Evolutionary conservation across 2,113 vertebrate genomes (phyloP).

Genomic region (Furnarius figulus): DNA sequence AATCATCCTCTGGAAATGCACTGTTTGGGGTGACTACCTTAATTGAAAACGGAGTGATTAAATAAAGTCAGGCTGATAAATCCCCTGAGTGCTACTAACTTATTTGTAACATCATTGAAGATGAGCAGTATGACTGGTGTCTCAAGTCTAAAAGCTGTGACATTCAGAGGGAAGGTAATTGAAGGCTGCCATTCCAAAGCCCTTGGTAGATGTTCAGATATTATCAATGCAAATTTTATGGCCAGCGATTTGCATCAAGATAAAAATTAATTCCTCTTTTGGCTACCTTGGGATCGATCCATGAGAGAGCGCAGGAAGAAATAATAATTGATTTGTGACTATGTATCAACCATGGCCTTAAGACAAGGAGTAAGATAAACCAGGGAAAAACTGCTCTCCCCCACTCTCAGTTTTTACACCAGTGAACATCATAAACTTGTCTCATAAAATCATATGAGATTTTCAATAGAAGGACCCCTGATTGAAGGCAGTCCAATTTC

Average conservation of each 20-base stretch:
- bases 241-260: background rate
- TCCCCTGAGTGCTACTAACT: background rate
- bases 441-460: background rate
- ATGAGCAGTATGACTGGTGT: background rate
- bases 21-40: background rate
- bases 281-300: background rate
- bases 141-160: background rate
- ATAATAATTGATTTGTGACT: background rate
- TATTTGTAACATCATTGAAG: background rate
- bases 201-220: background rate
- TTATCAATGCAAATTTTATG: constrained; percentile 42
- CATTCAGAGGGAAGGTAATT: background rate
- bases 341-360: background rate
- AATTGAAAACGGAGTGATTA: constrained; percentile 7
- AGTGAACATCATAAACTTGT: background rate
- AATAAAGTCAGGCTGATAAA: background rate
- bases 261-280: background rate
- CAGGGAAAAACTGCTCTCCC: background rate
- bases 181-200: constrained; percentile 7
- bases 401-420: background rate
- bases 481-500: background rate
- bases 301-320: background rate
- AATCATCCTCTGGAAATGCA: background rate
- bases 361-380: background rate
- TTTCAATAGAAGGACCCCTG: background rate